phyloP scores from a whole-genome alignment of 2,797 vertebrate species.

The Lates japonicus region DNA sequence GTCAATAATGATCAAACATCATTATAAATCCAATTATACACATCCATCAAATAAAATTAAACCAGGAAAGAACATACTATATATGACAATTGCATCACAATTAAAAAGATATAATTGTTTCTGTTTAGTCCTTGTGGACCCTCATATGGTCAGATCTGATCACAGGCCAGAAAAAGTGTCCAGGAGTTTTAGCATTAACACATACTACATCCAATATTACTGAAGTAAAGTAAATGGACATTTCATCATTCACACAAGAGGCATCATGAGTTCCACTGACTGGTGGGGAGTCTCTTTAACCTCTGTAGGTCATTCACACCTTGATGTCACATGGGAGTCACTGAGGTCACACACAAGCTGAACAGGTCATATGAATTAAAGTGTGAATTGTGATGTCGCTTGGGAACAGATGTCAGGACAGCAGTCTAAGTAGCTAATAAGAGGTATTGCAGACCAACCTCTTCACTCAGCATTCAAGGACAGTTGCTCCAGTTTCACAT shows the following conservation, averaged over 20 bases:
- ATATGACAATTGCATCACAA: background rate
- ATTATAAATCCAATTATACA: constrained; percentile 10
- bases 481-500: background rate
- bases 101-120: background rate
- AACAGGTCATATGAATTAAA: background rate
- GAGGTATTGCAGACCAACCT: background rate
- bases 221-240: background rate
- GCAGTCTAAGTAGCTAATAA: constrained; percentile 3
- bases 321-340: background rate
- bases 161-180: background rate
- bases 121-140: background rate
- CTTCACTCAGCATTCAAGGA: background rate
- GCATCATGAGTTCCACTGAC: background rate
- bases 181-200: background rate
- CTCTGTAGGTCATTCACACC: constrained; percentile 12
- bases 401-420: constrained; percentile 13
- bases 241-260: background rate
- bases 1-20: constrained; percentile 14
- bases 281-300: constrained; percentile 1
- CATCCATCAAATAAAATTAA: background rate
- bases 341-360: too few species aligned
- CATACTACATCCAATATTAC: background rate
- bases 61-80: background rate
- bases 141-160: background rate
- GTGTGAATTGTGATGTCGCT: constrained; percentile 10